These are phyloP conservation scores for Caradrina clavipalpis DNA, from an alignment of 2,888 invertebrate species.

Conservation along the genomic window DNA sequence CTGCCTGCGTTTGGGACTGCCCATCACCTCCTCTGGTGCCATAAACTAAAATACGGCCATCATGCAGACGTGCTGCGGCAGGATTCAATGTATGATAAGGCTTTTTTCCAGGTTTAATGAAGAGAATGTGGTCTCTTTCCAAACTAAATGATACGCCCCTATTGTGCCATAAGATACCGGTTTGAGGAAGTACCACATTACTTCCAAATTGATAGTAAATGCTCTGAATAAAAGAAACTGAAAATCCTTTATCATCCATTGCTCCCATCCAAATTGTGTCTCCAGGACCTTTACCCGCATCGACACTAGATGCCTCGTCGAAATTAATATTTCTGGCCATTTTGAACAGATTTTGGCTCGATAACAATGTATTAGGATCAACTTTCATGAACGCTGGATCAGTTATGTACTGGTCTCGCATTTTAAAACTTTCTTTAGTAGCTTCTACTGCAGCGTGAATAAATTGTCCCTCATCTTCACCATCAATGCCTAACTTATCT, in stretches of 20 bases:
- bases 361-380: constrained; percentile 75
- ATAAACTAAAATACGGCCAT: constrained; percentile 83
- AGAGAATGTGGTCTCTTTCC: constrained; percentile 73
- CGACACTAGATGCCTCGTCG: constrained; percentile 67
- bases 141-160: constrained; percentile 80
- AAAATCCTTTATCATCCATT: constrained; percentile 85
- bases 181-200: constrained; percentile 80
- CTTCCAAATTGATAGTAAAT: constrained; percentile 82
- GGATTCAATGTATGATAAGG: constrained; percentile 85
- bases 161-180: constrained; percentile 86
- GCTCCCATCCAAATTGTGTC: constrained; percentile 87
- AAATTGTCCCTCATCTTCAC: constrained; percentile 80
- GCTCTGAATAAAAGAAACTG: constrained; percentile 87
- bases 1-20: constrained; percentile 85
- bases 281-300: constrained; percentile 77
- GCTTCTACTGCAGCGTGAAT: constrained; percentile 84
- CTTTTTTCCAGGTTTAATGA: constrained; percentile 83
- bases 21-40: constrained; percentile 87
- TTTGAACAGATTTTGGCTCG: constrained; percentile 70
- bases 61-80: constrained; percentile 81
- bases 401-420: constrained; percentile 80
- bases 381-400: constrained; percentile 82
- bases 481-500: constrained; percentile 80
- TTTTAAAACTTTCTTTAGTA: constrained; percentile 77
- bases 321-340: constrained; percentile 77